Evolutionary conservation across 2,113 vertebrate genomes (phyloP).

Genomic region (Rhegmatorhina hoffmannsi): DNA sequence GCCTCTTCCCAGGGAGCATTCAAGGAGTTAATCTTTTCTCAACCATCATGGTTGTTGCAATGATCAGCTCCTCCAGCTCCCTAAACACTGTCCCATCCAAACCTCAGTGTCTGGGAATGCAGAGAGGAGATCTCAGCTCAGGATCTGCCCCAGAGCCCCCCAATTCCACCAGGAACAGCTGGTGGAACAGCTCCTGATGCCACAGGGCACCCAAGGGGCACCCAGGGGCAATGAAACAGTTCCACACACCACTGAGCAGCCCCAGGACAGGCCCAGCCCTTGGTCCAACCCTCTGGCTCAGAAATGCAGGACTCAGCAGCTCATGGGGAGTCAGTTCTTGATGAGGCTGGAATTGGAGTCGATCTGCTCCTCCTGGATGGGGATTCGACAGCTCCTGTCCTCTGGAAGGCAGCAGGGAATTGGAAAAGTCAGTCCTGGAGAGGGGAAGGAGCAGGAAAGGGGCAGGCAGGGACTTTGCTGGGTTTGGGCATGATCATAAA

Average conservation of each 20-base stretch:
- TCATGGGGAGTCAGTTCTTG: conserved; percentile 50
- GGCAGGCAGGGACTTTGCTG: neutral
- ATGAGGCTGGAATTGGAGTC: conserved; percentile 59
- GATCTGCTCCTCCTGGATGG: conserved; percentile 75
- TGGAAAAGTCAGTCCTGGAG: neutral
- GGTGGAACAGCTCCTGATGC: no score
- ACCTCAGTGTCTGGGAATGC: neutral
- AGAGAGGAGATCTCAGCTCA: neutral
- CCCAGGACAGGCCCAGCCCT: neutral
- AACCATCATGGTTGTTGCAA: neutral
- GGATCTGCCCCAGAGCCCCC: neutral
- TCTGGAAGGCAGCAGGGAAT: conserved; percentile 38
- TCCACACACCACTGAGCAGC: accelerated
- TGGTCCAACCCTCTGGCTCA: neutral
- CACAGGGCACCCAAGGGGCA: neutral
- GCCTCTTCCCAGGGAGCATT: neutral
- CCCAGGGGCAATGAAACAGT: neutral
- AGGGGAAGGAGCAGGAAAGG: neutral
- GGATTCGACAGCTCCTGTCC: conserved; percentile 38
- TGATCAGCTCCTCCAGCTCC: neutral
- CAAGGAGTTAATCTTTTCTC: neutral
- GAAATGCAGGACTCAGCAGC: neutral
- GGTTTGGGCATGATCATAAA: neutral
- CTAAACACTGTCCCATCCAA: neutral
- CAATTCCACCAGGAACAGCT: neutral